Evolutionary conservation across 2,888 invertebrate genomes (phyloP).

Genomic region (Silvanus unidentatus): DNA sequence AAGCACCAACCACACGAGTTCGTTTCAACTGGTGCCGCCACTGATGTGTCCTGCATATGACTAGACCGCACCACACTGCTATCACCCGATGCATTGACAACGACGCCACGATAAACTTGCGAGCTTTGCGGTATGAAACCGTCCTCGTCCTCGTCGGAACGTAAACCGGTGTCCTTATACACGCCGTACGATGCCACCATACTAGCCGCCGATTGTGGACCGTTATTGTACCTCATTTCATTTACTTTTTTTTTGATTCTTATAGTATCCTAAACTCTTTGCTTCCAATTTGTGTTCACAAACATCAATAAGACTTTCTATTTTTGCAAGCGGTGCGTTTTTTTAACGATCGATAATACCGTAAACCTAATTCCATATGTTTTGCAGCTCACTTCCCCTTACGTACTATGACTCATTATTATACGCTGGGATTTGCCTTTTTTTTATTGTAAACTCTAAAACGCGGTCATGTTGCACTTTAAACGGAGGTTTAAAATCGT

Average conservation of each 20-base stretch:
- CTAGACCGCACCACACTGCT: slow-evolving; percentile 35
- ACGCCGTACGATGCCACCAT: slow-evolving; percentile 47
- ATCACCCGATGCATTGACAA: slow-evolving; percentile 42
- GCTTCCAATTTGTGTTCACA: too few species aligned
- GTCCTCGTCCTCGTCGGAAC: slow-evolving; percentile 36
- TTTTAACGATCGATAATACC: too few species aligned
- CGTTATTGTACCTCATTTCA: slow-evolving; percentile 33
- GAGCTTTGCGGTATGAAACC: slow-evolving; percentile 36
- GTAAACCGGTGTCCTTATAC: slow-evolving; percentile 36
- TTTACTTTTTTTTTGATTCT: neutral
- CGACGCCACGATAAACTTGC: slow-evolving; percentile 38
- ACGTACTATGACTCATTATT: slow-evolving; percentile 37
- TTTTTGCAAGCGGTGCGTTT: too few species aligned
- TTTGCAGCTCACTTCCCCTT: slow-evolving; percentile 21
- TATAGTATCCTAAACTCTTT: too few species aligned
- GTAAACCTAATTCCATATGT: too few species aligned
- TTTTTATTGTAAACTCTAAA: too few species aligned
- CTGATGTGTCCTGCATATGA: slow-evolving; percentile 14
- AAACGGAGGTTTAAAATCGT: too few species aligned
- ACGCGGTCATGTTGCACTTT: too few species aligned
- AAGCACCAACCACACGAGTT: slow-evolving; percentile 36
- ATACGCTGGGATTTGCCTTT: slow-evolving; percentile 33
- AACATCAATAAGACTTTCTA: too few species aligned
- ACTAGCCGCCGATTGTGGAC: slow-evolving; percentile 34
- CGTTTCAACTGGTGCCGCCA: slow-evolving; percentile 15